Evolutionary conservation across 2,113 vertebrate genomes (phyloP), one percentile per base, ranked within the genome.

Genomic region (Glaucomys volans): DNA sequence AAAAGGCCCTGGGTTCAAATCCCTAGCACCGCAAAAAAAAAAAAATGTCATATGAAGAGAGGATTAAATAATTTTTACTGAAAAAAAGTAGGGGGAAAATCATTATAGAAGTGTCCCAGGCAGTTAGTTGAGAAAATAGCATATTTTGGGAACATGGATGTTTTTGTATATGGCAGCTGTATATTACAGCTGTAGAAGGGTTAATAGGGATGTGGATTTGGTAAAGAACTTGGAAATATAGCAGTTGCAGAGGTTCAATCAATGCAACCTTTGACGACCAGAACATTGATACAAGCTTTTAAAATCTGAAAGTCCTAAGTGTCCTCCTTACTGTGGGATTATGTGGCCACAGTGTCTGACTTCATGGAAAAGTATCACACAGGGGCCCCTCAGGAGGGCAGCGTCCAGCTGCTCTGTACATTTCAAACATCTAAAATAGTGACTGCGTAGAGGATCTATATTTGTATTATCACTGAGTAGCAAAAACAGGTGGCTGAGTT

Each of bases 401-500:
- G 72, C 80, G 66, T 93, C 84, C 90, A 97, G 93, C 74, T 95
- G 95, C 71, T 92, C 50, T 87, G 87, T 42, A 64, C 28, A 92
- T 94, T 97, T 95, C 95, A 97, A 87, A 93, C 57, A 93, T 87
- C 57, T 32, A 87, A 87, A 96, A 92, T 80, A 79, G 42, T 64
- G 84, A 42, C 44, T 86, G 75, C 37, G 82, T 87, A 64, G 74
- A 94, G 50, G 71, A 90, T 87, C 91, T 94, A 52, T 84, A 87
- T 96, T 94, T 96, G 85, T 96, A 71, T 95, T 95, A 84, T 90
- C 88, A 81, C 37, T 84, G 77, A 94, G 76, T 52, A 94, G 59
- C 32, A 30, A 90, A 97, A 95, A 94, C 84, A 97, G 95, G 91
- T 97, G 95, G 81, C 69, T 80, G 57, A 83, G 80, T 96, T 95